Base-by-base conservation (phyloP, 2,797 vertebrate species). In the Toxotes lorentzi region DNA sequence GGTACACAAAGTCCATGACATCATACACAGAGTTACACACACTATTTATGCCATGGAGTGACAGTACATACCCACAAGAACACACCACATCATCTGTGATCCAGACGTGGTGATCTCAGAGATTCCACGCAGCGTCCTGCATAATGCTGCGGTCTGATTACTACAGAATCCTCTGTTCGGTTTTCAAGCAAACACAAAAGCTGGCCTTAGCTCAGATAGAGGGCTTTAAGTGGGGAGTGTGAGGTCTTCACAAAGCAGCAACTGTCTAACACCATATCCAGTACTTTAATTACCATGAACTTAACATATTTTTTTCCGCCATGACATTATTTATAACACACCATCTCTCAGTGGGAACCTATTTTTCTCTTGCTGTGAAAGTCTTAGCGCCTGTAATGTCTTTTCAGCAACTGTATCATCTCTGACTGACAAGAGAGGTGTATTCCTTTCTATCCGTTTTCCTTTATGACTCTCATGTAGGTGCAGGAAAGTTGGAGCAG, bases 11-110 rank as follows among this genome's bases (percentile, higher is more conserved):
- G 43, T 41, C 34, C 57, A 73, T 35, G 13, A 21, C 43, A 67
- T 69, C 45, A 13, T 51, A 59, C 56, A 53, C 48, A 54, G 24
- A 78, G 35, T 57, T 41, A 69, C 51, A 72, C 34, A 75, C 2
- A 77, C 47, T 41, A 48, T 70, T 74, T 0, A 56, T 47, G 59
- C 43, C 53, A 50, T 8, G 19, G 7, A 59, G 24, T 68, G 80
- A 85, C 77, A 76, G 38, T 38, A 58, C 30, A 85, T 40, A 59
- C 78, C 58, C 79, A 75, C 74, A 72, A 5, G 40, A 73, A 66
- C 74, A 83, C 77, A 84, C 78, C 73, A 40, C 70, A 82, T 87
- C 65, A 66, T 89, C 82, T 91, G 86, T 84, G 76, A 82, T 74
- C 72, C 32, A 73, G 76, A 43, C 5, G 3, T 56, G 41, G 59